phyloP scores from a whole-genome alignment of 1,140 invertebrate species.

The Ostrea edulis region DNA sequence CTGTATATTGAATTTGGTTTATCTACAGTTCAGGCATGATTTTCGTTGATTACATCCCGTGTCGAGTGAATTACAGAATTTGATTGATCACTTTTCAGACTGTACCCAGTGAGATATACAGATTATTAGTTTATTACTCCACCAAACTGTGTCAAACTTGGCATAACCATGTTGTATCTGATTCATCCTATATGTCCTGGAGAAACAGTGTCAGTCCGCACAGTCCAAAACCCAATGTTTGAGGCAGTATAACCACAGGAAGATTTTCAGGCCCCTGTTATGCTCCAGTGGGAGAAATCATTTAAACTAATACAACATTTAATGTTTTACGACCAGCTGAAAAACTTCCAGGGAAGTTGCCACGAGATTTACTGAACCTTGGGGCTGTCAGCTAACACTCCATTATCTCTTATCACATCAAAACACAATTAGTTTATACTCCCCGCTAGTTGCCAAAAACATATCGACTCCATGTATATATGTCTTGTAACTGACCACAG shows the following conservation, averaged over 20 bases:
- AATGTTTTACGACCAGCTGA: not conserved
- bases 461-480: not conserved
- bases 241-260: not conserved
- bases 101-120: not conserved
- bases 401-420: conserved; percentile 32
- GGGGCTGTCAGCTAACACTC: not conserved
- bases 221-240: not conserved
- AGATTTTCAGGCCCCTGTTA: not conserved
- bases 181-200: conserved; percentile 8
- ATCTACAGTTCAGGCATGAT: conserved; percentile 1
- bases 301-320: conserved; percentile 24
- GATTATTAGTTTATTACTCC: conserved; percentile 7
- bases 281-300: conserved; percentile 20
- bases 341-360: not conserved
- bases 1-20: not conserved
- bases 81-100: not conserved
- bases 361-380: not conserved
- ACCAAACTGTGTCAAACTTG: not conserved
- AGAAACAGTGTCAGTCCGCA: not conserved
- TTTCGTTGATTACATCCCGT: not conserved
- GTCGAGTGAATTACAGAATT: not conserved
- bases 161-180: not conserved
- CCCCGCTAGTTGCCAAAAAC: not conserved
- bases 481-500: not conserved
- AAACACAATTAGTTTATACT: conserved; percentile 16